Evolutionary conservation across 1,140 invertebrate species (phyloP).

Genomic region (Lysiphlebus fabarum): DNA sequence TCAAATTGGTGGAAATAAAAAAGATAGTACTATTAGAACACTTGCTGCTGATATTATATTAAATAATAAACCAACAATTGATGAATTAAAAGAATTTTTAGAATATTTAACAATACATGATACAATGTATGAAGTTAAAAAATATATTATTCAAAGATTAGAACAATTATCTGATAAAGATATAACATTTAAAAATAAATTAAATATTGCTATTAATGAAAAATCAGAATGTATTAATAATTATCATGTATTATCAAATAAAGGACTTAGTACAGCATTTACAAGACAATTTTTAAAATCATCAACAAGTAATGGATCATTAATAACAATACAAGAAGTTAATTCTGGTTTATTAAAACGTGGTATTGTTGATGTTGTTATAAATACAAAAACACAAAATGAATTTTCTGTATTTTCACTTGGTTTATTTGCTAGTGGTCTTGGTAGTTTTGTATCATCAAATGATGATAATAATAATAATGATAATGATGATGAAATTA

Average conservation of each 20-base stretch:
- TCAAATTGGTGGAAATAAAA: conserved; percentile 59
- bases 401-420: conserved; percentile 59
- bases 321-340: conserved; percentile 75
- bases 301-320: conserved; percentile 64
- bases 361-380: conserved; percentile 69
- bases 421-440: conserved; percentile 77
- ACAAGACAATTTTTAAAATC: conserved; percentile 60
- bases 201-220: conserved; percentile 47
- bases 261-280: conserved; percentile 71
- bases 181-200: conserved; percentile 46
- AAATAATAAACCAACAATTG: conserved; percentile 55
- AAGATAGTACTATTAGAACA: conserved; percentile 70
- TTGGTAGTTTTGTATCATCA: conserved; percentile 65
- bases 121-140: conserved; percentile 64
- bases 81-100: conserved; percentile 58
- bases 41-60: conserved; percentile 73
- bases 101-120: conserved; percentile 57
- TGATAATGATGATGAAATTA: conserved; percentile 60
- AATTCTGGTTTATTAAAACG: conserved; percentile 71
- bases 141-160: conserved; percentile 65
- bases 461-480: conserved; percentile 50
- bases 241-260: conserved; percentile 65
- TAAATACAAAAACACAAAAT: conserved; percentile 57
- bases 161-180: conserved; percentile 60
- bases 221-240: conserved; percentile 58